Base-by-base conservation (phyloP, 2,113 vertebrate species). In the Chloropsis cyanopogon region DNA sequence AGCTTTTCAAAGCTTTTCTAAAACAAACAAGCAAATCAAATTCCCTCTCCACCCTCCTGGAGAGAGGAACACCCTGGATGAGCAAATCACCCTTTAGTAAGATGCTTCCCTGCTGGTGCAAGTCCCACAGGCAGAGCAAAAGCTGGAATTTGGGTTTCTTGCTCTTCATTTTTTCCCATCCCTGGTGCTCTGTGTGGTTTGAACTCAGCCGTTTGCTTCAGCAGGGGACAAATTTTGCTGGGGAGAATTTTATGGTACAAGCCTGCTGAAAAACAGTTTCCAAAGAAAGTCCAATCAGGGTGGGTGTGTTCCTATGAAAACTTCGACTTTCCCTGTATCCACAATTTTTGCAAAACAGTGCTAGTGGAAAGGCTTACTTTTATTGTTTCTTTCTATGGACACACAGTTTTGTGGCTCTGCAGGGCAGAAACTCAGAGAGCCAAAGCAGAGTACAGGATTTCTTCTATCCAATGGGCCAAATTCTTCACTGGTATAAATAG, bases 21-120 rank as follows among this genome's bases (percentile, higher is more conserved):
- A 94, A 86, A 59, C 71, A 95, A 95, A 88, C 49, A 84, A 91
- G 72, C 47, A 94, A 94, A 54, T 39, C 50, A 73, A 86, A 86
- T 65, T 35, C 76, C 19, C 56, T 77, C 76, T 88, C 89, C 64
- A 63, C 89, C 80, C 89, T 95, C 76, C 47, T 52, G 57, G 77
- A 0, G 6, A 88, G 46, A 83, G 72, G 52, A 92, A 94, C 91
- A 91, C 69, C 77, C 81, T 2, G 2, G 52, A 88, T 1, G 7
- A 96, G 76, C 84, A 71, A 81, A 92, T 47, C 0, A 0, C 19
- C 64, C 49, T 86, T 89, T 46, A 70, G 23, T 37, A 26, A 83
- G 44, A 59, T 19, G 4, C 24, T 82, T 91, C 21, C 69, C 52
- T 19, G 47, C 47, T 42, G 64, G 52, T 68, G 29, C 22, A 71